Evolutionary conservation across 2,113 vertebrate species (phyloP).

Genomic region (Arenaria interpres): DNA sequence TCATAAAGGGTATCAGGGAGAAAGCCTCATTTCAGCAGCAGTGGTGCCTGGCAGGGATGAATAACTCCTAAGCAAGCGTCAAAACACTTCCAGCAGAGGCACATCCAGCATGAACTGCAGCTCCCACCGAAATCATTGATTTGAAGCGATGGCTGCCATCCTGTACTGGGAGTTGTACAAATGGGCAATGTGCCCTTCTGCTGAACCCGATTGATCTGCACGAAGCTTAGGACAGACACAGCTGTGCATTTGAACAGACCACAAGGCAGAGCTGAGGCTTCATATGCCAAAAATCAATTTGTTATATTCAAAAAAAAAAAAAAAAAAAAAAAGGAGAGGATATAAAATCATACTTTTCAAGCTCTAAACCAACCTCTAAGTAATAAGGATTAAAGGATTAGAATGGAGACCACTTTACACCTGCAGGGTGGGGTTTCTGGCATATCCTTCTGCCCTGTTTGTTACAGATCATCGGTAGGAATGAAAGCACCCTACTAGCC

Average conservation of each 20-base stretch:
- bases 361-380: not conserved
- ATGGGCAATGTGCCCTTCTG: not conserved
- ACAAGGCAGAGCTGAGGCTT: not conserved
- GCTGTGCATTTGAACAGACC: not conserved
- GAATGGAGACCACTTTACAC: not conserved
- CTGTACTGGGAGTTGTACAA: not conserved
- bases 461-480: not conserved
- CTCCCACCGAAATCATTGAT: not conserved
- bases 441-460: not conserved
- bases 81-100: not conserved
- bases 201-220: constrained; percentile 19
- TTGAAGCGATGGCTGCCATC: not conserved
- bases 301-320: not conserved
- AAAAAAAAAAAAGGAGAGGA: not conserved
- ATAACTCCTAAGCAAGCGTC: not conserved
- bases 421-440: not conserved
- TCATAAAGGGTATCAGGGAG: not conserved
- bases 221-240: not conserved
- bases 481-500: not conserved
- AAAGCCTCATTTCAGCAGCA: not conserved
- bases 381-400: not conserved
- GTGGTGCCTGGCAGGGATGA: not conserved
- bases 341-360: not conserved
- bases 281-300: not conserved
- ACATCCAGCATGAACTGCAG: not conserved